Evolutionary conservation across 2,113 vertebrate species (phyloP), one percentile per base, ranked within the genome.

Genomic region (Ranitomeya variabilis): DNA sequence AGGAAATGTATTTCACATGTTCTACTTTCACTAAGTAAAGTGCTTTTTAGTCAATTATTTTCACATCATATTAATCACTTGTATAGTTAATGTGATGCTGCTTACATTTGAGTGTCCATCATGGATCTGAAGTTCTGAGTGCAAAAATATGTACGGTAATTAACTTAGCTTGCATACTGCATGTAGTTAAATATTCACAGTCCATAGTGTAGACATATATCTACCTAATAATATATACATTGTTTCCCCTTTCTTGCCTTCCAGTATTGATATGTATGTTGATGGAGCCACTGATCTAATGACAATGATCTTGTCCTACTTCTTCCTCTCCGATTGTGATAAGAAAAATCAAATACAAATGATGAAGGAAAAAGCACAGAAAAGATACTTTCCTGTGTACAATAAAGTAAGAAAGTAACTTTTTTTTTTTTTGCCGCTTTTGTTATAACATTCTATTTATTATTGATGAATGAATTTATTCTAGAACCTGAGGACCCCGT

Each of bases 251-350:
- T 83, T 4, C 13, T 89, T 91, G 67, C 2, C 90, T 91, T 91
- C 60, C 81, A 99, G 98, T 93, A 95, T 97, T 92, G 95, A 97
- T 92, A 96, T 96, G 95, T 97, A 96, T 85, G 90, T 94, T 57
- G 97, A 97, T 88, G 97, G 96, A 86, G 88, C 93, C 0, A 91
- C 92, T 0, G 97, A 97, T 62, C 92, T 96, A 9, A 95, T 97
- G 95, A 93, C 93, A 9, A 92, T 97, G 92, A 89, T 97, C 1
- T 84, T 97, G 87, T 8, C 89, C 0, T 91, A 93, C 60, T 92
- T 93, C 14, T 97, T 98, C 90, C 80, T 90, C 11, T 21, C 92
- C 0, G 86, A 91, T 0, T 93, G 93, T 0, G 93, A 97, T 64
- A 90, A 92, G 51, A 91, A 95, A 86, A 88, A 92, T 18, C 94